phyloP scores from a whole-genome alignment of 2,888 invertebrate species.

The Drosophila formosana region DNA sequence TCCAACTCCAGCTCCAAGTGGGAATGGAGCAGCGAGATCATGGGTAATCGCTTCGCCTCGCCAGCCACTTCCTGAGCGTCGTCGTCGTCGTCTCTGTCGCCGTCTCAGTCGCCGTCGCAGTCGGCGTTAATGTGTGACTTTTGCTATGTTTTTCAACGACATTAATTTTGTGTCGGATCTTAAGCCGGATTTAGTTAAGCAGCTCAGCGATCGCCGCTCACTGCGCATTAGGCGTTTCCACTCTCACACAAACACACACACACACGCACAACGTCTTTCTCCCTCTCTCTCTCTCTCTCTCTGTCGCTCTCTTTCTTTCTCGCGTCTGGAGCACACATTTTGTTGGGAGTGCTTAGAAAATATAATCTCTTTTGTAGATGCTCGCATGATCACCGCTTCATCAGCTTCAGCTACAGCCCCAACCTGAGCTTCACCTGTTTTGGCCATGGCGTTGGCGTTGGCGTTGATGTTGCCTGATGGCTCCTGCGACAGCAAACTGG shows the following conservation, averaged over 20 bases:
- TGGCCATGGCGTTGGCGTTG: slow-evolving; percentile 39
- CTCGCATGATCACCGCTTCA: slow-evolving; percentile 79
- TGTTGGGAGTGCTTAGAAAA: slow-evolving; percentile 80
- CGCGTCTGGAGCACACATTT: slow-evolving; percentile 57
- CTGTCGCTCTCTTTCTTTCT: neutral
- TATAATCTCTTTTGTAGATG: slow-evolving; percentile 84
- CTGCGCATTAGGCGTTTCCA: slow-evolving; percentile 66
- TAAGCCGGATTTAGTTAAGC: slow-evolving; percentile 86
- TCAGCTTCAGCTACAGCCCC: slow-evolving; percentile 46
- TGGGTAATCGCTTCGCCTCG: slow-evolving; percentile 64
- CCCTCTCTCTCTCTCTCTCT: neutral
- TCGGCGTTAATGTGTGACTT: slow-evolving; percentile 82
- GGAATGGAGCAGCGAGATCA: slow-evolving; percentile 6
- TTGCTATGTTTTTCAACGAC: slow-evolving; percentile 82
- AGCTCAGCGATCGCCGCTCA: slow-evolving; percentile 81
- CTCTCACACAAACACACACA: slow-evolving; percentile 29
- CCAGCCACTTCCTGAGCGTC: slow-evolving; percentile 73
- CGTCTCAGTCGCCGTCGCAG: slow-evolving; percentile 48
- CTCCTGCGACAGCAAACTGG: slow-evolving; percentile 16
- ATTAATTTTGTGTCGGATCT: slow-evolving; percentile 84
- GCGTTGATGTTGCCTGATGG: too few species aligned
- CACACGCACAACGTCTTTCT: slow-evolving; percentile 1
- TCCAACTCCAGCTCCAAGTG: neutral
- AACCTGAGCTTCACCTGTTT: slow-evolving; percentile 49
- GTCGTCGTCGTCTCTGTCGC: slow-evolving; percentile 35